phyloP scores from a whole-genome alignment of 2,888 invertebrate species.

The Lasioglossum oenotherae region DNA sequence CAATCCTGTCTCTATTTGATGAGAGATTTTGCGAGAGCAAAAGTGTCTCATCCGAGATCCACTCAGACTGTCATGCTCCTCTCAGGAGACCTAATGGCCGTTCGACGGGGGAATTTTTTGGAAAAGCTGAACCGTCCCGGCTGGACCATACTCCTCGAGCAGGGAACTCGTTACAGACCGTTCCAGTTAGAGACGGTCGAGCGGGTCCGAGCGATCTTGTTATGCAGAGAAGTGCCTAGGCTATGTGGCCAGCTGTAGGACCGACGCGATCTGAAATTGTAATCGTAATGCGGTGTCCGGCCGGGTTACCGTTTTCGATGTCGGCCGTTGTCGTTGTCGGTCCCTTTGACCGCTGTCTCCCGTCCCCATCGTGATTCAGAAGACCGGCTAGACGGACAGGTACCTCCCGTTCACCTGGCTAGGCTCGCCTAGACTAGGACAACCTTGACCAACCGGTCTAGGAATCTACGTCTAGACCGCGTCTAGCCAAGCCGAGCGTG shows the following conservation, averaged over 20 bases:
- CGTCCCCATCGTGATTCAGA: slow-evolving; percentile 27
- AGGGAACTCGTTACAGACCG: slow-evolving; percentile 30
- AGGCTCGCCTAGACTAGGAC: slow-evolving; percentile 13
- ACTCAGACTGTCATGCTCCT: not conserved
- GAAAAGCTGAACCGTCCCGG: not conserved
- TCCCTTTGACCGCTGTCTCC: slow-evolving; percentile 39
- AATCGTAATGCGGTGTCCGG: slow-evolving; percentile 36
- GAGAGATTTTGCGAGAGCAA: not conserved
- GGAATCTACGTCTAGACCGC: slow-evolving; percentile 52
- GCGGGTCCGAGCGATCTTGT: slow-evolving; percentile 44
- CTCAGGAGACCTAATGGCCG: not conserved
- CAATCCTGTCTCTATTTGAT: not conserved
- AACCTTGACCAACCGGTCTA: slow-evolving; percentile 58
- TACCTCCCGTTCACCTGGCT: slow-evolving; percentile 12
- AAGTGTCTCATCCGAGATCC: not conserved
- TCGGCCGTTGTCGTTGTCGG: slow-evolving; percentile 33
- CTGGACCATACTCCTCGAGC: slow-evolving; percentile 6
- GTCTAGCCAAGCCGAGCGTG: slow-evolving; percentile 60
- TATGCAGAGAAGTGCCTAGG: slow-evolving; percentile 63
- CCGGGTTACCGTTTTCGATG: slow-evolving; percentile 46
- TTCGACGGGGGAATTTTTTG: not conserved
- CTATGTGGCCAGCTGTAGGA: slow-evolving; percentile 45
- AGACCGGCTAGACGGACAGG: slow-evolving; percentile 37
- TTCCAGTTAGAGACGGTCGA: slow-evolving; percentile 44
- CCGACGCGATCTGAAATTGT: slow-evolving; percentile 65